Evolutionary conservation across 2,113 vertebrate genomes (phyloP), one percentile per base, ranked within the genome.

Genomic region (Eudyptes chrysolophus): DNA sequence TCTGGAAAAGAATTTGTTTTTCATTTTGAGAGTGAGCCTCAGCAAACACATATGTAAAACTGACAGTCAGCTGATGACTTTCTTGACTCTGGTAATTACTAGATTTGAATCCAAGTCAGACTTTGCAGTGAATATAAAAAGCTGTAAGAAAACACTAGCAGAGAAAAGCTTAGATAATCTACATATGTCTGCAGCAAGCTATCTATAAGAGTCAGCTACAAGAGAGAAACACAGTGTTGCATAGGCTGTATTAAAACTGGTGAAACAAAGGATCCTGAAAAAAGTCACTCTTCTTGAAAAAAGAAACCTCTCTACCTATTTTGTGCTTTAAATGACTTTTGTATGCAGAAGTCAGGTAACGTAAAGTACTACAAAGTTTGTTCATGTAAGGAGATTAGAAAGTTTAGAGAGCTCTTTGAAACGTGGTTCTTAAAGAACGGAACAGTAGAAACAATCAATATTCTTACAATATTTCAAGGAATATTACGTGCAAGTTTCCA

Each of bases 81-180:
- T 42, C 62, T 70, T 89, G 64, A 94, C 76, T 90, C 49, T 30
- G 7, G 49, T 81, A 96, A 94, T 95, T 95, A 89, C 64, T 38
- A 71, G 83, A 87, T 95, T 84, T 87, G 69, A 95, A 96, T 82
- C 83, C 72, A 78, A 90, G 48, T 89, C 84, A 92, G 82, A 81
- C 9, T 89, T 74, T 21, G 6, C 55, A 92, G 32, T n/a, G 42
- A 80, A 46, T 58, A 62, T 49, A 74, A 80, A 92, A 83, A 88
- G 29, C n/a, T 66, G 16, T n/a, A 77, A 88, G 48, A 83, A 96
- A 94, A 85, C 19, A 30, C 22, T 58, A 71, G 64, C 10, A 82
- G 48, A 40, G 11, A 83, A 90, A 74, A 79, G 36, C 68, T 90
- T 32, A 20, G 24, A 61, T 48, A 90, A 69, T 57, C 75, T 77